Base-by-base conservation (phyloP, 2,113 vertebrate species). In the Callaeas wilsoni region DNA sequence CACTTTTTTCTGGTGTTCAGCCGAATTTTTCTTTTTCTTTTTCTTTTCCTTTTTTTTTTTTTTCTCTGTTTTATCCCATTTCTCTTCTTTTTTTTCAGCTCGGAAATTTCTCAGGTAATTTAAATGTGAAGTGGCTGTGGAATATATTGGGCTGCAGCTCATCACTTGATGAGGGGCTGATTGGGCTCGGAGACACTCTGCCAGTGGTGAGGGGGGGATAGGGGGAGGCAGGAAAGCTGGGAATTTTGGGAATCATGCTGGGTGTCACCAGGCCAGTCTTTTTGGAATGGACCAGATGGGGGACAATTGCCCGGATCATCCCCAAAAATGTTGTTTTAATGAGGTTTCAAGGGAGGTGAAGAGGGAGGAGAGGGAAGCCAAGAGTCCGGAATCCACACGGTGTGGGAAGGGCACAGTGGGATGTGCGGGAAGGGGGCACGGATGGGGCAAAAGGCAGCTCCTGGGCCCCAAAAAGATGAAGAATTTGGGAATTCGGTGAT, bases 371-470 rank as follows among this genome's bases (percentile, higher is more conserved):
- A 8, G 8, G 49, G 50, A 37, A 94, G 26, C 18, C 10, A 9
- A 19, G 35, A 56, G 32, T 15, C 2, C 0, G 0, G 23, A 32
- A 56, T 5, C 8, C 22, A 6, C 2, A 1, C 0, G 6, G 30
- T 0, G 13, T 6, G 25, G 75, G 70, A 35, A 49, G 22, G 46
- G 41, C 26, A 18, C 4, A 9, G 41, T 2, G 44, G 6, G 30
- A n/a, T 3, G 10, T 4, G 7, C 0, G 1, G 50, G 59, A 49
- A 20, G 30, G 26, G 37, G 7, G 4, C 7, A 4, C 7, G 62
- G 57, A 14, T 0, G 11, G 6, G 35, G 14, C n/a, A 70, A 1
- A 1, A 26, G 42, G 16, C 10, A 12, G 16, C 9, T 65, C 42
- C 56, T 8, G 25, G 22, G 17, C 8, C 32, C 30, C 21, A 0